phyloP scores from a whole-genome alignment of 2,797 vertebrate genomes.

The Ataeniobius toweri region DNA sequence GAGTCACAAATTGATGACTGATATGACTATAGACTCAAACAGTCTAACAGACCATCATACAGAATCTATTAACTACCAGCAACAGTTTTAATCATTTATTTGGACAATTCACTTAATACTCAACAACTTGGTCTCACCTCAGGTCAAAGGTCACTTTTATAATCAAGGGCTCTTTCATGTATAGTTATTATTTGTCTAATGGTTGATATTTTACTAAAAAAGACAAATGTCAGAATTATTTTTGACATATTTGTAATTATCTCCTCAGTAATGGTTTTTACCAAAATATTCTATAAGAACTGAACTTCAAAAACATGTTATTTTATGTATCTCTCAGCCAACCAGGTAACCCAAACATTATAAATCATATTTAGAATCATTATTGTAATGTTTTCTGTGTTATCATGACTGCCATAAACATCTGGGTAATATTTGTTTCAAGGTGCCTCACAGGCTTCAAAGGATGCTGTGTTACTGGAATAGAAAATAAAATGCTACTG shows the following conservation, averaged over 20 bases:
- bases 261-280: too few species aligned
- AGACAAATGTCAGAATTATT: too few species aligned
- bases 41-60: too few species aligned
- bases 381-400: slow-evolving; percentile 18
- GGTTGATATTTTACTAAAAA: too few species aligned
- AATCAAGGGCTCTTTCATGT: too few species aligned
- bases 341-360: neutral
- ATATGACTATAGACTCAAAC: neutral
- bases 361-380: slow-evolving; percentile 13
- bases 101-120: neutral
- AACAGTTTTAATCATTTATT: neutral
- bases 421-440: slow-evolving; percentile 29
- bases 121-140: neutral
- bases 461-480: slow-evolving; percentile 43
- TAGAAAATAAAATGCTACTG: slow-evolving; percentile 44
- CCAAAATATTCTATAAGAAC: neutral
- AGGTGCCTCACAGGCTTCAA: slow-evolving; percentile 40
- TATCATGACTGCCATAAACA: slow-evolving; percentile 35
- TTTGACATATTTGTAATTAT: too few species aligned
- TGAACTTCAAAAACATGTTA: neutral
- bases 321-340: neutral
- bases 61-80: neutral
- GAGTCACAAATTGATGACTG: neutral
- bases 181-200: too few species aligned
- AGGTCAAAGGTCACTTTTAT: neutral